These are phyloP conservation scores for Notodonta ziczac DNA, from an alignment of 2,888 invertebrate genomes.

Conservation along the genomic window DNA sequence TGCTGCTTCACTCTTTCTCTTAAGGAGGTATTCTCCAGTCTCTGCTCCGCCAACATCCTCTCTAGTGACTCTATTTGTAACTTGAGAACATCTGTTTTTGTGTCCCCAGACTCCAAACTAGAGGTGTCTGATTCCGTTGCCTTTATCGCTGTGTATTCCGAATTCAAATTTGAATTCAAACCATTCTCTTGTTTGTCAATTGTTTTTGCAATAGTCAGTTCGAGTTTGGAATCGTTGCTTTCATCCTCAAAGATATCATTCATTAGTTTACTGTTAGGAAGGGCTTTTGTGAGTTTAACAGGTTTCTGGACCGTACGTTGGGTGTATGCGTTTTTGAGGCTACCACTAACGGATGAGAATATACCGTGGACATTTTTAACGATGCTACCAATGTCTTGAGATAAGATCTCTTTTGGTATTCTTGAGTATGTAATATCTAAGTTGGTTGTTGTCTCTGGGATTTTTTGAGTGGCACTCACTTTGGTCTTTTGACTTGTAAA, in stretches of 20 bases:
- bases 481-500: slow-evolving; percentile 65
- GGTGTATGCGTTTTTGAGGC: slow-evolving; percentile 74
- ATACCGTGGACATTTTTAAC: slow-evolving; percentile 81
- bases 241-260: slow-evolving; percentile 76
- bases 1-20: slow-evolving; percentile 69
- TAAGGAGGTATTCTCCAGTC: slow-evolving; percentile 63
- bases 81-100: slow-evolving; percentile 55
- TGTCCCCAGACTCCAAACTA: slow-evolving; percentile 25
- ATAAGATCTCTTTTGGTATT: slow-evolving; percentile 70
- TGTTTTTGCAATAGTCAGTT: slow-evolving; percentile 12
- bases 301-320: slow-evolving; percentile 61
- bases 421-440: slow-evolving; percentile 55
- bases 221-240: slow-evolving; percentile 21
- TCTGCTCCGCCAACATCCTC: slow-evolving; percentile 64
- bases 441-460: slow-evolving; percentile 51
- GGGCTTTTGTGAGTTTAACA: slow-evolving; percentile 50
- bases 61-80: slow-evolving; percentile 72
- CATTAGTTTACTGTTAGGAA: slow-evolving; percentile 71
- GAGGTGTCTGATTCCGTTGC: slow-evolving; percentile 21
- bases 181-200: slow-evolving; percentile 20
- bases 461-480: slow-evolving; percentile 63
- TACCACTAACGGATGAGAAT: slow-evolving; percentile 77
- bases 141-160: slow-evolving; percentile 16
- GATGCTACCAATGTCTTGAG: slow-evolving; percentile 74
- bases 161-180: slow-evolving; percentile 18